These are phyloP conservation scores for Drosophila pachea DNA, from an alignment of 1,140 invertebrate species.

Conservation along the genomic window DNA sequence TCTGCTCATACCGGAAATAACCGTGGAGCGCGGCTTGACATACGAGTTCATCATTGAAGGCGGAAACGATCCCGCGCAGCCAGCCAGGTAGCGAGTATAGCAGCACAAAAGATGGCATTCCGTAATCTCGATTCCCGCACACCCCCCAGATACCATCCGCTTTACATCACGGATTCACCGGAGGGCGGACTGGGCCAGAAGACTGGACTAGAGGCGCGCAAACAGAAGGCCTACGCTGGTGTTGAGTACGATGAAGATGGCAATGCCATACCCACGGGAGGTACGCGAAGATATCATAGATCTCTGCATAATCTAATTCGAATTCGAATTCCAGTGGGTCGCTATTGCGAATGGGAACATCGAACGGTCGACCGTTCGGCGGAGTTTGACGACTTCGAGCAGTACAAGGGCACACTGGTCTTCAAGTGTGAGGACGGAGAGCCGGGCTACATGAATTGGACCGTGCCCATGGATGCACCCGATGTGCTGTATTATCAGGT, in stretches of 20 bases:
- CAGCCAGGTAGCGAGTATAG: constrained; percentile 80
- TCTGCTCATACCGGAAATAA: constrained; percentile 92
- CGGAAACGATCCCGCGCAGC: constrained; percentile 84
- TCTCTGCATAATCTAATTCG: not conserved
- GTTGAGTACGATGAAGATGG: constrained; percentile 87
- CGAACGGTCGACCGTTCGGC: constrained; percentile 65
- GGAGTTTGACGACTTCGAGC: constrained; percentile 79
- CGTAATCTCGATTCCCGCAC: too few species aligned
- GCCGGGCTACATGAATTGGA: constrained; percentile 88
- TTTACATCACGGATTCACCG: constrained; percentile 93
- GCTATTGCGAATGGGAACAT: constrained; percentile 76
- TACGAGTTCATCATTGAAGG: constrained; percentile 93
- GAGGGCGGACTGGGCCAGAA: constrained; percentile 92
- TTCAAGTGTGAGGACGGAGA: constrained; percentile 87
- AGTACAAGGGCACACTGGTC: constrained; percentile 87
- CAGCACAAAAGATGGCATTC: too few species aligned
- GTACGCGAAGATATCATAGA: constrained; percentile 72
- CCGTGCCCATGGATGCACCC: constrained; percentile 88
- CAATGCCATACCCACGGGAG: constrained; percentile 88
- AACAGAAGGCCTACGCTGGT: constrained; percentile 89
- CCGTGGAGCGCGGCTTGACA: constrained; percentile 91
- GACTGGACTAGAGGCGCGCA: constrained; percentile 83
- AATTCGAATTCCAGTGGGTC: constrained; percentile 46
- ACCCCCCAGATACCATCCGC: constrained; percentile 88
- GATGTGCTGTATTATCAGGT: constrained; percentile 94